These are phyloP conservation scores for Sialia sialis DNA, from an alignment of 2,113 vertebrate genomes.

Conservation along the genomic window DNA sequence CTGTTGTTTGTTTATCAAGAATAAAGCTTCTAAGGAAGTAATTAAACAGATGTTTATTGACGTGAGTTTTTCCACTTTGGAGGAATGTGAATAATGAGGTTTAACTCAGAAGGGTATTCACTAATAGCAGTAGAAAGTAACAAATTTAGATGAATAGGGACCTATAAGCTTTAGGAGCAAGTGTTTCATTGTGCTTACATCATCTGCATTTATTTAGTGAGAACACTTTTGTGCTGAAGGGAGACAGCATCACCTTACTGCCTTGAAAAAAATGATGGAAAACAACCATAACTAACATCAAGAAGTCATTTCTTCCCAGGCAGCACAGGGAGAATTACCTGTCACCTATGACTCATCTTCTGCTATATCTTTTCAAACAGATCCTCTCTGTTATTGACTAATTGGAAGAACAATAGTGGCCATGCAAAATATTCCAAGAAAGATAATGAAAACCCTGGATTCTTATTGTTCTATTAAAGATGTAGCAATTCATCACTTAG, in stretches of 20 bases:
- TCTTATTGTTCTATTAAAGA: slow-evolving; percentile 54
- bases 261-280: slow-evolving; percentile 16
- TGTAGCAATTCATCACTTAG: slow-evolving; percentile 61
- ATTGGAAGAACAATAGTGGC: slow-evolving; percentile 35
- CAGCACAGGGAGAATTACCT: slow-evolving; percentile 17
- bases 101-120: neutral
- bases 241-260: neutral
- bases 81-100: slow-evolving; percentile 11
- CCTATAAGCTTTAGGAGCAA: neutral
- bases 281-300: neutral
- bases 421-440: slow-evolving; percentile 8
- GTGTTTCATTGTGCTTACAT: neutral
- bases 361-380: slow-evolving; percentile 49
- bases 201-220: neutral
- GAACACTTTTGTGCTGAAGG: neutral
- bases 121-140: neutral
- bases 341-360: slow-evolving; percentile 41
- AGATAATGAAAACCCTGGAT: slow-evolving; percentile 41
- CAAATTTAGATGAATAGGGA: neutral
- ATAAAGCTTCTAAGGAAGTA: slow-evolving; percentile 6
- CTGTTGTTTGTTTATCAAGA: slow-evolving; percentile 15
- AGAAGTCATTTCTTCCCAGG: slow-evolving; percentile 22
- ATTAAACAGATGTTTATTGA: slow-evolving; percentile 47
- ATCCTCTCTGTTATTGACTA: slow-evolving; percentile 17
- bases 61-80: neutral